Percentiles rank a stretch among this genome's conserved stretches.
phyloP scores from a whole-genome alignment of 2,113 vertebrate species.

The Phaethornis superciliosus region DNA sequence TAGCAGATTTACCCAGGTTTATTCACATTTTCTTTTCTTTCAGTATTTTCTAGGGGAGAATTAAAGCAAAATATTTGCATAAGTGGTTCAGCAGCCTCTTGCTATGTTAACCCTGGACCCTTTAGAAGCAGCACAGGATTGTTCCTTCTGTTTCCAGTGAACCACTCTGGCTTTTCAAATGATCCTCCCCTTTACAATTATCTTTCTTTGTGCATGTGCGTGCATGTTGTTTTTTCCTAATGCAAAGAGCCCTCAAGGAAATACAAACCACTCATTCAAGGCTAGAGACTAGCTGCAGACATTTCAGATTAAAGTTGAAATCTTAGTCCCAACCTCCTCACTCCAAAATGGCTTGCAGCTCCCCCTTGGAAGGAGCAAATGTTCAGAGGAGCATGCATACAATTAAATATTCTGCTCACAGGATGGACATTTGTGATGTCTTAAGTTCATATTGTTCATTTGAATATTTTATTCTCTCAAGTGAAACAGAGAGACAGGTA shows the following conservation, averaged over 20 bases:
- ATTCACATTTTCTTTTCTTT: slow-evolving; percentile 38
- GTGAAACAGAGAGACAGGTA: not conserved
- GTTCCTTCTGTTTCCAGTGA: not conserved
- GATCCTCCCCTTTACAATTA: not conserved
- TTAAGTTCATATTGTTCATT: not conserved
- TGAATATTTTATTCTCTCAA: not conserved
- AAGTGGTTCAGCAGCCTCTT: slow-evolving; percentile 27
- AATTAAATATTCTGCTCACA: slow-evolving; percentile 26
- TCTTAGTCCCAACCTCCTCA: not conserved
- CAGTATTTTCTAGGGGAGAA: slow-evolving; percentile 17
- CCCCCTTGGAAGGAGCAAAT: not conserved
- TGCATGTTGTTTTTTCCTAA: not conserved
- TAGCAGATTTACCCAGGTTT: slow-evolving; percentile 19
- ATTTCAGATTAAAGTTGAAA: slow-evolving; percentile 39
- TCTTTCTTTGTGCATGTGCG: not conserved
- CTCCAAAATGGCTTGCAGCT: not conserved
- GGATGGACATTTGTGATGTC: slow-evolving; percentile 13
- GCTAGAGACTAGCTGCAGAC: not conserved
- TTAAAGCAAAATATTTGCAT: not conserved
- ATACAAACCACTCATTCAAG: not conserved
- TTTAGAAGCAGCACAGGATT: not conserved
- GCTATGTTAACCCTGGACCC: not conserved
- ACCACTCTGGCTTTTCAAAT: not conserved
- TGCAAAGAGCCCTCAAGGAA: slow-evolving; percentile 5
- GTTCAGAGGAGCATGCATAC: not conserved